A percentile compares a stretch with the other conserved stretches of the same genome.
Evolutionary conservation across 2,888 invertebrate genomes (phyloP).

Genomic region (Limnephilus rhombicus): DNA sequence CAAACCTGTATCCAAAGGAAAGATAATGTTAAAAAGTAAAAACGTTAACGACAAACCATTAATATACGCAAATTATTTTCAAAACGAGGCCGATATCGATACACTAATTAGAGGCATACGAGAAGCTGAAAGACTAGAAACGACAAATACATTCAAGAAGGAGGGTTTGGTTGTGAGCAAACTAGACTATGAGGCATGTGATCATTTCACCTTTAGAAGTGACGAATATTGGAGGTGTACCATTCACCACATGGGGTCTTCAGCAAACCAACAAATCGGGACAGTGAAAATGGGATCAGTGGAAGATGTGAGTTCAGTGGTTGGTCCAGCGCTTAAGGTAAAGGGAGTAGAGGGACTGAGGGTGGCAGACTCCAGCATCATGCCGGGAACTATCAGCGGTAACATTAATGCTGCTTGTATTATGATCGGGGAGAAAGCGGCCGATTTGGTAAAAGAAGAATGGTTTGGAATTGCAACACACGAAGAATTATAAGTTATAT

Average conservation of each 20-base stretch:
- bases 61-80: slow-evolving; percentile 79
- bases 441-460: slow-evolving; percentile 85
- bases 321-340: slow-evolving; percentile 81
- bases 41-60: slow-evolving; percentile 81
- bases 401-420: slow-evolving; percentile 91
- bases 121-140: slow-evolving; percentile 69
- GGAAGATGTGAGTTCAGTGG: slow-evolving; percentile 80
- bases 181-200: slow-evolving; percentile 67
- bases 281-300: slow-evolving; percentile 85
- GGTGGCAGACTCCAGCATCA: slow-evolving; percentile 87
- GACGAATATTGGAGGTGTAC: slow-evolving; percentile 83
- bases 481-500: background rate
- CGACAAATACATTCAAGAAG: slow-evolving; percentile 72
- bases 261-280: slow-evolving; percentile 83
- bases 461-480: slow-evolving; percentile 5
- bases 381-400: slow-evolving; percentile 86
- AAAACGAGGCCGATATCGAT: slow-evolving; percentile 75
- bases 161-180: slow-evolving; percentile 69
- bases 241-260: slow-evolving; percentile 80
- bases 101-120: slow-evolving; percentile 71
- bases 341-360: slow-evolving; percentile 81
- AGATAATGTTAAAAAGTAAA: slow-evolving; percentile 80
- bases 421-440: slow-evolving; percentile 92
- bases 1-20: slow-evolving; percentile 83
- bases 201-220: slow-evolving; percentile 69